Conservation (phyloP, 2,888 invertebrate species). For the Drosophila meridionalis region DNA sequence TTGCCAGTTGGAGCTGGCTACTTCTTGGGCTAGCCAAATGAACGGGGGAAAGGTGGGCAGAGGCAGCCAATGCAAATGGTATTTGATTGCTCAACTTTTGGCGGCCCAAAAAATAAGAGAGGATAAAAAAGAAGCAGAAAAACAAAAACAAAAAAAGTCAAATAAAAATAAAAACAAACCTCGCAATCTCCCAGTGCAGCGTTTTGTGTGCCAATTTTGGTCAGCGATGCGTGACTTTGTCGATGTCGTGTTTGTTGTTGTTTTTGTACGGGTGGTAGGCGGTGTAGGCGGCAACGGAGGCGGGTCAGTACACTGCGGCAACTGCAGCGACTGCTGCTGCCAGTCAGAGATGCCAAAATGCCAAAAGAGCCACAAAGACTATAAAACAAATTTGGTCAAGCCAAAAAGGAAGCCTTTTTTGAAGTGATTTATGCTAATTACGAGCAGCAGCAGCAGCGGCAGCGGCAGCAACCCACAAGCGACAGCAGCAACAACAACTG, state of each 20-base stretch:
- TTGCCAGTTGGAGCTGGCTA: conserved; percentile 34
- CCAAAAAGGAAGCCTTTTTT: conserved; percentile 79
- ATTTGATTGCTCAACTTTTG: conserved; percentile 73
- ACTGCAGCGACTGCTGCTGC: conserved; percentile 43
- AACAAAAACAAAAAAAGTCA: background rate
- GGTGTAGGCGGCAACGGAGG: conserved; percentile 31
- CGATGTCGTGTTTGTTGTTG: conserved; percentile 68
- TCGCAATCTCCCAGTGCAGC: conserved; percentile 57
- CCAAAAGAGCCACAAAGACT: conserved; percentile 75
- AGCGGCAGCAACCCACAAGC: conserved; percentile 51
- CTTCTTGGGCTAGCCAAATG: background rate
- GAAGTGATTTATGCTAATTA: conserved; percentile 81
- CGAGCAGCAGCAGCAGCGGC: conserved; percentile 51
- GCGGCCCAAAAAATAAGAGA: conserved; percentile 32
- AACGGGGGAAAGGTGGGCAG: background rate
- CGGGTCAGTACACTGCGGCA: conserved; percentile 20
- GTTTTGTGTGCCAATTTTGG: conserved; percentile 73
- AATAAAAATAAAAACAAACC: conserved; percentile 41
- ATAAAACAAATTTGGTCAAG: conserved; percentile 79
- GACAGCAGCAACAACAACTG: conserved; percentile 50
- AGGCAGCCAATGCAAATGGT: conserved; percentile 68
- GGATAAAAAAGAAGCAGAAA: background rate
- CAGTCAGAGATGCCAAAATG: conserved; percentile 77
- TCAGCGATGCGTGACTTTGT: conserved; percentile 79
- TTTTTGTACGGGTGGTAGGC: conserved; percentile 35